Evolutionary conservation across 2,113 vertebrate genomes (phyloP), one percentile per base, ranked within the genome.

Genomic region (Electrona antarctica): DNA sequence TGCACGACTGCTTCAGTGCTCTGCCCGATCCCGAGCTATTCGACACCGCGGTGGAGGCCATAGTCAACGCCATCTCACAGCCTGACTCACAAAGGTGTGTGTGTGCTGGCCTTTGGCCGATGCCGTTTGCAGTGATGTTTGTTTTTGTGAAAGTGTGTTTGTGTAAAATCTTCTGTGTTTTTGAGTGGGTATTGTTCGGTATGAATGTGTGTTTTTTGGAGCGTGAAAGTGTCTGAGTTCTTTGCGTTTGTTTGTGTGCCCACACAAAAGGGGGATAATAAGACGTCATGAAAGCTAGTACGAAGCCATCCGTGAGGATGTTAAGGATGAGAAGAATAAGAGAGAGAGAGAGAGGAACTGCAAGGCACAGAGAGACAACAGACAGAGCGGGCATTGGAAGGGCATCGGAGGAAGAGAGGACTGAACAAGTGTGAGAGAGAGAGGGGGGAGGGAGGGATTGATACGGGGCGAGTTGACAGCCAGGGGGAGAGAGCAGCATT

Each of bases 41-140:
- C 0, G 97, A 99, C 91, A 96, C 95, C 2, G 97, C 97, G 0
- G 97, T 98, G 84, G 98, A 99, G 86, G 97, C 97, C 62, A 94
- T 99, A 45, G 97, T 99, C 84, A 98, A 98, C 60, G 96, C 97
- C 83, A 97, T 99, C 92, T 99, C 97, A 0, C 98, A 99, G 81
- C 97, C 97, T 0, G 98, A 99, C 89, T 97, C 98, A 62, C 98
- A 99, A 86, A 97, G 98, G 98, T 99, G 85, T 90, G 93, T 81
- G n/a, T 3, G 11, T 15, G 15, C 8, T 5, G 70, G 7, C 11
- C 29, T 54, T 41, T 41, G 33, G 33, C 33, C 33, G 3, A 41
- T 6, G 3, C 33, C 33, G 33, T 41, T 41, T 41, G 33, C 33
- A 41, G 33, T 41, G 33, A 6, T 41, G 33, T 4, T 41, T 41